Base-by-base conservation (phyloP, 2,797 vertebrate genomes). In the Triplophysa bombifrons region DNA sequence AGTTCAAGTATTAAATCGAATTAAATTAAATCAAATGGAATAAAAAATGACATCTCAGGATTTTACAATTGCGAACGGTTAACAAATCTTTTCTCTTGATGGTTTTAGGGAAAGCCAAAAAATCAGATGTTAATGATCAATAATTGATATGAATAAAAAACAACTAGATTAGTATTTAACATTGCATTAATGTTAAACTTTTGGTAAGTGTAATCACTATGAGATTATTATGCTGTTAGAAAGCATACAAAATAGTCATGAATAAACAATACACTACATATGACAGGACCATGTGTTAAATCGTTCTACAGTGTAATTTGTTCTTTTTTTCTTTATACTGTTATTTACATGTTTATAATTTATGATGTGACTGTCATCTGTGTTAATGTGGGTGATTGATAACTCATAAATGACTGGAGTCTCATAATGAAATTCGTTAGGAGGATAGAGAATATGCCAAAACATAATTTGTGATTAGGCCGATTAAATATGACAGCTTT, bases 401-500 rank as follows among this genome's bases (percentile, higher is more conserved):
- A 83, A 84, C 78, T 63, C 64, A 68, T 68, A 85, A 81, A 78
- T 79, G 80, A 82, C 58, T 41, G 44, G 22, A 85, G 68, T 78
- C 78, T 73, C 51, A 34, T 85, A 86, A 86, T 84, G 81, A 84
- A 79, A 84, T 85, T 85, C 69, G 51, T 79, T 82, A 72, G 25
- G 51, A 65, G 77, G 78, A 82, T 46, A 68, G 64, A 80, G 34
- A 72, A 80, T 72, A 73, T 81, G 80, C 58, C 77, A 79, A 60
- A 72, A 64, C 25, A 60, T 84, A 71, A 82, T 83, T 83, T 80
- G 84, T 79, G 81, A 81, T 77, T 44, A 79, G 84, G 85, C 83
- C 78, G 83, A 83, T 87, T 84, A 87, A 78, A 86, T 83, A 82
- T 86, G 85, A 81, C 84, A 85, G 75, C 76, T 79, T 80, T 83